Evolutionary conservation across 2,888 invertebrate species (phyloP).

Genomic region (Volucella inflata): DNA sequence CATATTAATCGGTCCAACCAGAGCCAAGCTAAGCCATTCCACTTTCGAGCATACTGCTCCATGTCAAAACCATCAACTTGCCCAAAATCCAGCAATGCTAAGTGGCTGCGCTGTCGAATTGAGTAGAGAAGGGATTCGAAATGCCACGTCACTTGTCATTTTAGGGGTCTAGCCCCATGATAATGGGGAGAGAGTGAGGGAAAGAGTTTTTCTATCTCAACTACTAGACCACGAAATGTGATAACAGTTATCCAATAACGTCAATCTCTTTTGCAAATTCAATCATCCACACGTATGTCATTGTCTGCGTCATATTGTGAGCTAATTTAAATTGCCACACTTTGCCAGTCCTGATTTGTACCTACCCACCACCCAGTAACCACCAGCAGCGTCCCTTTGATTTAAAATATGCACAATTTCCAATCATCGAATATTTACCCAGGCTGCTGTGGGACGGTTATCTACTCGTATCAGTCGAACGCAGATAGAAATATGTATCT

Average conservation of each 20-base stretch:
- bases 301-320: conserved; percentile 53
- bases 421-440: conserved; percentile 70
- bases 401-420: conserved; percentile 71
- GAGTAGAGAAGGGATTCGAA: conserved; percentile 16
- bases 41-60: conserved; percentile 39
- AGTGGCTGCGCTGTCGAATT: conserved; percentile 21
- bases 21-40: conserved; percentile 32
- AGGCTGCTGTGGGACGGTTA: conserved; percentile 11
- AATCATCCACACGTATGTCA: conserved; percentile 69
- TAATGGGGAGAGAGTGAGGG: not conserved
- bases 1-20: conserved; percentile 71
- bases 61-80: conserved; percentile 66
- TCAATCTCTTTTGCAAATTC: conserved; percentile 75
- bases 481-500: conserved; percentile 7
- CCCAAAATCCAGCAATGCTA: conserved; percentile 41
- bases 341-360: not conserved
- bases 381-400: conserved; percentile 8
- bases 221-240: conserved; percentile 63
- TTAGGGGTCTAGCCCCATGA: not conserved
- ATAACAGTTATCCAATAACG: conserved; percentile 73
- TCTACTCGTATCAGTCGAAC: conserved; percentile 39
- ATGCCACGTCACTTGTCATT: conserved; percentile 60
- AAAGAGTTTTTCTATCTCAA: not conserved
- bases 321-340: conserved; percentile 52
- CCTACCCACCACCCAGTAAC: conserved; percentile 33